Evolutionary conservation across 2,888 invertebrate species (phyloP).

Genomic region (Dryocosmus kuriphilus): DNA sequence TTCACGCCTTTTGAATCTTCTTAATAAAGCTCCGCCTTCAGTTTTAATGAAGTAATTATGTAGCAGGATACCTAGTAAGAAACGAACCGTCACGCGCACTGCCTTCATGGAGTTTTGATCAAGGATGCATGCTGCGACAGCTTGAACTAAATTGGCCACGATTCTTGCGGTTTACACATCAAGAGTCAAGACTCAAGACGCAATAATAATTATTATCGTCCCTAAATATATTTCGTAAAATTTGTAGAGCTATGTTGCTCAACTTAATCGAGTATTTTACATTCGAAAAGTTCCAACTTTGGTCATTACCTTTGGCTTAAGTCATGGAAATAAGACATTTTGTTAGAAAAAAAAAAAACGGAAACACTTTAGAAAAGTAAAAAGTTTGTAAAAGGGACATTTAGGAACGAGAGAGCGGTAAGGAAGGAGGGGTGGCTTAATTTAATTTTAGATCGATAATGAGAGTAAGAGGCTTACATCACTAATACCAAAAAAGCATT

Average conservation of each 20-base stretch:
- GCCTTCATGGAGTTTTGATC: slow-evolving; percentile 28
- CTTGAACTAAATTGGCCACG: slow-evolving; percentile 24
- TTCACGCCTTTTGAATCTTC: slow-evolving; percentile 59
- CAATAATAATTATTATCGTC: slow-evolving; percentile 1
- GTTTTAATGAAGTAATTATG: slow-evolving; percentile 67
- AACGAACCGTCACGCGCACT: slow-evolving; percentile 34
- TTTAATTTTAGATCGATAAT: no score
- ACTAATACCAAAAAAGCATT: no score
- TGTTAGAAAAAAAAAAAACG: neutral
- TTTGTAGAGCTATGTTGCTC: neutral
- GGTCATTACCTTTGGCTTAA: neutral
- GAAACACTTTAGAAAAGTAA: no score
- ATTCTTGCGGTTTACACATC: slow-evolving; percentile 10
- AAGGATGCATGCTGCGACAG: slow-evolving; percentile 21
- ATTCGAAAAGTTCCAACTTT: neutral
- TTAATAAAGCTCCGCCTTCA: slow-evolving; percentile 63
- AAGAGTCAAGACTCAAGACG: neutral
- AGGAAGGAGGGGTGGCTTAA: no score
- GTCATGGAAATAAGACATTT: neutral
- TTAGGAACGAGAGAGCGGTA: no score
- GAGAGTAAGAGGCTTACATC: no score
- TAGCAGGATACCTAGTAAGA: slow-evolving; percentile 41
- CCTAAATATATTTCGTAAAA: neutral
- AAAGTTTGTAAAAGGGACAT: no score
- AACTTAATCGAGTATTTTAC: neutral